phyloP scores from a whole-genome alignment of 30 jellyfish, hydroid and myxozoan species.

The Aurelia aurita region DNA sequence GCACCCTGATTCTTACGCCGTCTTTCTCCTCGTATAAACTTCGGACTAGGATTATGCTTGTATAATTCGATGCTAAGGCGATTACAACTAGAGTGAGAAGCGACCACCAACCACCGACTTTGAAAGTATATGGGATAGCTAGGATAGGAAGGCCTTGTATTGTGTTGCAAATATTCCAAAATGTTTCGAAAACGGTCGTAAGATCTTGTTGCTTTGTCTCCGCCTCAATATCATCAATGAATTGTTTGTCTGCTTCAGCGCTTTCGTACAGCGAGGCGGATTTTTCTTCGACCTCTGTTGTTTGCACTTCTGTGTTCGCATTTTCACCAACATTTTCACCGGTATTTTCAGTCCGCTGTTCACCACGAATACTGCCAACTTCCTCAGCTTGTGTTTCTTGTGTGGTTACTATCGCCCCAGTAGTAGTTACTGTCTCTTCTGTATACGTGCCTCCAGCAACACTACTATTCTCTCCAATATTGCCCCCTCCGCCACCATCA shows the following conservation, averaged over 20 bases:
- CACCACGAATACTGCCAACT: too few relatives aligned
- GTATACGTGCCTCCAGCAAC: too few relatives aligned
- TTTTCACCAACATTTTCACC: not conserved
- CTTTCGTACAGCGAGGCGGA: constrained; percentile 29
- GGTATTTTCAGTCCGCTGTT: not conserved
- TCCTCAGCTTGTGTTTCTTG: too few relatives aligned
- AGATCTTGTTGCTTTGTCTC: constrained; percentile 67
- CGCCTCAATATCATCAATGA: constrained; percentile 15
- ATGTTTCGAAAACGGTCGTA: constrained; percentile 81
- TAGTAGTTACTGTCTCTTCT: too few relatives aligned
- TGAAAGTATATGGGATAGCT: constrained; percentile 93
- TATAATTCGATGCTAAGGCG: constrained; percentile 85
- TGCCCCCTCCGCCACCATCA: too few relatives aligned
- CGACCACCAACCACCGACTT: constrained; percentile 98
- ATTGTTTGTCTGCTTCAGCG: not conserved
- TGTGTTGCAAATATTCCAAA: constrained; percentile 79
- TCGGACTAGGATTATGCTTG: constrained; percentile 79
- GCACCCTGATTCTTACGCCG: constrained; percentile 80
- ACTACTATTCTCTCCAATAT: too few relatives aligned
- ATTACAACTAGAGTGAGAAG: constrained; percentile 70
- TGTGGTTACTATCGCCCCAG: too few relatives aligned
- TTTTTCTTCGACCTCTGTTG: constrained; percentile 13
- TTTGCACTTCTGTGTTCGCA: not conserved
- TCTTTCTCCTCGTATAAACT: constrained; percentile 85
- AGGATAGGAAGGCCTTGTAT: constrained; percentile 94